Percentiles rank a stretch among this genome's conserved stretches.
Conservation (phyloP, 2,888 invertebrate genomes). For the Nomada fucata region DNA sequence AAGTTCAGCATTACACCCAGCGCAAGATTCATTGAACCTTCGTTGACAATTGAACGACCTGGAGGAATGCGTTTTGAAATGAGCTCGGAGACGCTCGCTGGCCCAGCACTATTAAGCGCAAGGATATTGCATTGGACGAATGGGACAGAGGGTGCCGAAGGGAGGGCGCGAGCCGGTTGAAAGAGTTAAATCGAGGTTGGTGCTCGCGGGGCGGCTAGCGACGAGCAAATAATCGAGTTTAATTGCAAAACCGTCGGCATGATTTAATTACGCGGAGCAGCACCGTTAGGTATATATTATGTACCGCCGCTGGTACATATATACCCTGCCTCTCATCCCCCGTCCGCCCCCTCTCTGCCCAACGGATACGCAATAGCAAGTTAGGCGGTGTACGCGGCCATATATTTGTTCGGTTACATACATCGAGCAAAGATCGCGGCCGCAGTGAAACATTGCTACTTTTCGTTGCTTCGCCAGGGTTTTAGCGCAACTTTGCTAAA, state of each 20-base stretch:
- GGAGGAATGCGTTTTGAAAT: constrained; percentile 47
- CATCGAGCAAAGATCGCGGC: constrained; percentile 40
- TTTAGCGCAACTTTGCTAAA: accelerated
- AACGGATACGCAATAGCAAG: constrained; percentile 74
- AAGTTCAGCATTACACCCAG: not conserved
- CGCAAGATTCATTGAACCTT: constrained; percentile 35
- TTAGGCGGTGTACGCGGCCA: constrained; percentile 44
- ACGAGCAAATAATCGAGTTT: constrained; percentile 84
- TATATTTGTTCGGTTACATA: constrained; percentile 34
- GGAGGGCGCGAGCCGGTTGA: constrained; percentile 67
- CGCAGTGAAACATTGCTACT: constrained; percentile 1
- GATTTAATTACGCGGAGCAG: constrained; percentile 83
- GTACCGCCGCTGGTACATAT: constrained; percentile 48
- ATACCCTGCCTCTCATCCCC: constrained; percentile 32
- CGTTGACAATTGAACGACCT: constrained; percentile 42
- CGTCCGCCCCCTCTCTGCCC: constrained; percentile 3
- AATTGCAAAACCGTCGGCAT: constrained; percentile 84
- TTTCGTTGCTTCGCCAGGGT: not conserved
- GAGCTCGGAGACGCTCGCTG: constrained; percentile 26
- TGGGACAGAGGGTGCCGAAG: constrained; percentile 64
- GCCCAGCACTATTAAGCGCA: constrained; percentile 51
- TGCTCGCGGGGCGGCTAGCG: constrained; percentile 74
- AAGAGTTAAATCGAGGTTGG: constrained; percentile 82
- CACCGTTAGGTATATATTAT: constrained; percentile 72
- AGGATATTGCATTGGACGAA: constrained; percentile 60